Conservation (phyloP, 2,797 vertebrate species). For the Liparis tanakae region DNA sequence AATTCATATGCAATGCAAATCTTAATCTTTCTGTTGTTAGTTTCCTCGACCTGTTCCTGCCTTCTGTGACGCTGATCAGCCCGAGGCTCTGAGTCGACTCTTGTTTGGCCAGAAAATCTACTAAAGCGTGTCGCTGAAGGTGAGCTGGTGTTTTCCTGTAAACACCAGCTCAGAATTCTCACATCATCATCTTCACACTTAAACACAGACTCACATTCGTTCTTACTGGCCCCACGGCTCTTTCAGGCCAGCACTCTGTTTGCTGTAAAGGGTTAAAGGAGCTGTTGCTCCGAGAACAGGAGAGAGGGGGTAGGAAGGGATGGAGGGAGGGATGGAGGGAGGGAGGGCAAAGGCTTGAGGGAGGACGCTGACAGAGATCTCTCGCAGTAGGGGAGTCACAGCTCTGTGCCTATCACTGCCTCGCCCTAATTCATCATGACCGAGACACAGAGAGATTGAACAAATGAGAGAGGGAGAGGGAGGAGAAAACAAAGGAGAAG, state of each 20-base stretch:
- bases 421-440: constrained; percentile 79
- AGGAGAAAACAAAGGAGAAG: constrained; percentile 53
- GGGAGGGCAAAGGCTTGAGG: constrained; percentile 46
- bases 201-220: constrained; percentile 27
- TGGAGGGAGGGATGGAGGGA: constrained; percentile 10
- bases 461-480: constrained; percentile 41
- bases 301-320: constrained; percentile 10
- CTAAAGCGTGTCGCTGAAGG: neutral
- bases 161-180: neutral
- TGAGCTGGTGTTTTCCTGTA: constrained; percentile 4
- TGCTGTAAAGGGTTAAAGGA: constrained; percentile 53
- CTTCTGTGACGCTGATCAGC: neutral
- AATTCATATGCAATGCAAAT: neutral
- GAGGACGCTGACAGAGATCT: constrained; percentile 68
- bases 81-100: neutral
- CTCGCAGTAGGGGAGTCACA: constrained; percentile 67
- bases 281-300: constrained; percentile 58
- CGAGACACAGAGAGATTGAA: constrained; percentile 63
- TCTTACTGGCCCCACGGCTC: constrained; percentile 46
- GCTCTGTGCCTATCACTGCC: constrained; percentile 81
- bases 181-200: neutral
- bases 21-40: neutral
- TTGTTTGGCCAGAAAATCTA: constrained; percentile 5
- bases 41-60: neutral
- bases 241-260: constrained; percentile 49